Evolutionary conservation across 2,113 vertebrate species (phyloP), one percentile per base, ranked within the genome.

Genomic region (Scatophagus argus): DNA sequence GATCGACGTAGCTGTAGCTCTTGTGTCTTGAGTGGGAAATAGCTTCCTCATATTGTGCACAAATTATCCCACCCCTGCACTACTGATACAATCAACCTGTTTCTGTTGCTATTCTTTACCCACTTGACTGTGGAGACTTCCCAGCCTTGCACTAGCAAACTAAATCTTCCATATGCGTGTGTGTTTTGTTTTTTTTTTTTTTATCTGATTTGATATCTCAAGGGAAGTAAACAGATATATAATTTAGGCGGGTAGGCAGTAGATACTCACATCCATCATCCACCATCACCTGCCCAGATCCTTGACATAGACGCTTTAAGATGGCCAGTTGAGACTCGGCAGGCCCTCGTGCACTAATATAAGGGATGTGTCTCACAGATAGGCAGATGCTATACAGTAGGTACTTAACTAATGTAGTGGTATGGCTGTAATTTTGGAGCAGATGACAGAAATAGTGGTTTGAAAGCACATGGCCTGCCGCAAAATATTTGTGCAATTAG

Each of bases 401-500:
- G 44, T 0, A 8, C 34, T 79, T 47, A 73, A 65, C 61, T 43
- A 46, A 19, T 54, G 54, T 58, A 61, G 65, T 2, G 16, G 8
- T 56, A 25, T 55, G 54, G 47, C 43, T 77, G 69, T 66, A 21
- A 84, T 81, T 81, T 71, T 17, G 44, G 69, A 89, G 68, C 92
- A 94, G 91, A 93, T 92, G 92, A 87, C 52, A 58, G 64, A 90
- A 51, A 76, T 86, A 68, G 83, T 80, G 63, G 87, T 88, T 80
- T 84, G 87, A 77, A 73, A 87, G 85, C 85, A 87, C 72, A 78
- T 81, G 87, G 77, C 81, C 62, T 62, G 72, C 75, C 61, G 73
- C 64, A 62, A 83, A 90, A 91, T 91, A 85, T 86, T 73, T 74
- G 77, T 77, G 87, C 88, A 87, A 89, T 93, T 91, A 91, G 83